Evolutionary conservation across 1,140 invertebrate species (phyloP), one percentile per base, ranked within the genome.

Genomic region (Sitobion miscanthi): DNA sequence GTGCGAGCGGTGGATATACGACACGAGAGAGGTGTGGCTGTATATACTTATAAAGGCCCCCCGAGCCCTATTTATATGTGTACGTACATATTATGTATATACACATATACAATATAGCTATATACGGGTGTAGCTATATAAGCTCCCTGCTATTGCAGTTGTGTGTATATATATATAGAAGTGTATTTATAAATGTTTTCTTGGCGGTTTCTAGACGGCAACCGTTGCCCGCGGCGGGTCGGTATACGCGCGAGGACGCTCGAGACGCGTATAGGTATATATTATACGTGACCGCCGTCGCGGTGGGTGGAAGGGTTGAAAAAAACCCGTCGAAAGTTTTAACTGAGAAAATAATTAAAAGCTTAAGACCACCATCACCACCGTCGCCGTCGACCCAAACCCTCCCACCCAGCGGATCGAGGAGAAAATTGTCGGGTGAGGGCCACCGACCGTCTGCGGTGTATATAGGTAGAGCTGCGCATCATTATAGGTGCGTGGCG

Each of bases 11-110:
- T 45, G 83, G 21, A 14, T 92, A 82, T 62, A 82, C 82, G 49
- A 82, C 91, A 93, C 82, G 82, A 93, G n/a, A 54, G 23, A 93
- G 91, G 91, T 54, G 91, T 93, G 82, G 91, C 21, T 57, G 85
- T 69, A 69, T n/a, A 69, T 52, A 52, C 11, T 11, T 49, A 49
- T 52, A 92, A 49, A 92, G 77, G 20, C 45, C 69, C 91, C 91
- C 25, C n/a, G 91, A 92, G 91, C n/a, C 77, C 69, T 92, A 85
- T 92, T 92, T 92, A 52, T 52, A 49, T 49, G 90, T 90, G 35
- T 49, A 49, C 52, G 52, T 38, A 57, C 35, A 54, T 20, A 54
- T 21, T 35, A 45, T 23, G 2, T 11, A 11, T 3, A 45, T 30
- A 30, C 5, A 45, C 9, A 83, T 9, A 83, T 42, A 23, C 21